Evolutionary conservation across 2,113 vertebrate genomes (phyloP), one percentile per base, ranked within the genome.

Genomic region (Pelodiscus sinensis): DNA sequence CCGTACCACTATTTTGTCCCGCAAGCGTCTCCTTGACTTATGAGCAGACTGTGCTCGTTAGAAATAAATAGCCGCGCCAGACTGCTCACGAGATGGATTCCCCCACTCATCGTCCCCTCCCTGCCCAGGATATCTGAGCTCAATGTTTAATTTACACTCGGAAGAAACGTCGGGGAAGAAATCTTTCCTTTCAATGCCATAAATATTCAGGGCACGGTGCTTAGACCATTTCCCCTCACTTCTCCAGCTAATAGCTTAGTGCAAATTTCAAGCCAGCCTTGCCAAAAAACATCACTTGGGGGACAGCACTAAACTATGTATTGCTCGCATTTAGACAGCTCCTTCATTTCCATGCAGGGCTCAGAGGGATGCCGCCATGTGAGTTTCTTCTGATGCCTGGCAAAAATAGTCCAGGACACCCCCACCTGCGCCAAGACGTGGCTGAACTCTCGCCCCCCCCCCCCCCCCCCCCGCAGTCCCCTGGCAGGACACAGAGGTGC

Each of bases 361-460:
- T 85, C 51, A 60, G 29, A 82, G 79, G 54, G 80, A 90, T 19
- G 75, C 7, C 27, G 52, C 73, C 83, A 55, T 13, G 18, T 81
- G 65, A 86, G 50, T 60, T 54, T 52, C 85, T 38, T 27, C 58
- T 0, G 0, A 81, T 21, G 83, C 9, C 84, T 4, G 15, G 24
- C 24, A 0, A 6, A 29, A 0, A 24, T 60, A 57, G n/a, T 0
- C 0, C 24, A 79, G 57, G 51, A 58, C 57, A 15, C 55, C 16
- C 0, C 51, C 38, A 57, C 21, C 11, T 2, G 0, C 35, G 81
- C 9, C 1, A 65, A 58, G 13, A 29, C 44, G 6, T 25, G 0
- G 21, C 31, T 35, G 13, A n/a, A n/a, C n/a, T n/a, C n/a, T n/a
- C n/a, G n/a, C n/a, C n/a, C n/a, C n/a, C n/a, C n/a, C n/a, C n/a